phyloP scores from a whole-genome alignment of 1,140 invertebrate species.

The Agrypnia vestita region DNA sequence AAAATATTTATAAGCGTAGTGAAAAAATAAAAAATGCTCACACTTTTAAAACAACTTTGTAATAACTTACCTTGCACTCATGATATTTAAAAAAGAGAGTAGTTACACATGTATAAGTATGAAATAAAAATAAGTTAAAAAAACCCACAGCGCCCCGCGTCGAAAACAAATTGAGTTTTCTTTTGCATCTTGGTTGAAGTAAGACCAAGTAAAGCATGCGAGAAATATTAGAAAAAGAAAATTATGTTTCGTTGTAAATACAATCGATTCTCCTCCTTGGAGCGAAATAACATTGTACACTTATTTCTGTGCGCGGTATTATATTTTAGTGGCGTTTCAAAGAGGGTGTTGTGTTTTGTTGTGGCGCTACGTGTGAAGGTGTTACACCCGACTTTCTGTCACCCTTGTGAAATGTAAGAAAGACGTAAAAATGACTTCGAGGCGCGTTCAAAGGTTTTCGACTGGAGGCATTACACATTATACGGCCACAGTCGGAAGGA shows the following conservation, averaged over 20 bases:
- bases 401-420: constrained; percentile 52
- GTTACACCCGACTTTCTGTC: constrained; percentile 26
- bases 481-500: constrained; percentile 31
- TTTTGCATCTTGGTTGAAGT: constrained; percentile 49
- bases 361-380: not conserved
- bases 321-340: not conserved
- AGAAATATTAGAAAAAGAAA: constrained; percentile 37
- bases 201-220: constrained; percentile 45
- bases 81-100: too few species aligned
- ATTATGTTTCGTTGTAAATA: not conserved
- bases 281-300: constrained; percentile 3
- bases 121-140: constrained; percentile 38
- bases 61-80: too few species aligned
- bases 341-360: not conserved
- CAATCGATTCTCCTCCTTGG: not conserved
- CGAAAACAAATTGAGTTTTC: constrained; percentile 60
- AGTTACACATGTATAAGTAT: too few species aligned
- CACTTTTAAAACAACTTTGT: too few species aligned
- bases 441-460: constrained; percentile 48
- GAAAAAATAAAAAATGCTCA: too few species aligned
- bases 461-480: constrained; percentile 54
- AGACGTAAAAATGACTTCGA: constrained; percentile 49
- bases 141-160: constrained; percentile 49
- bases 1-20: too few species aligned
- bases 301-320: not conserved